Conservation (phyloP, 2,888 invertebrate species). For the Rhamnusium bicolor region DNA sequence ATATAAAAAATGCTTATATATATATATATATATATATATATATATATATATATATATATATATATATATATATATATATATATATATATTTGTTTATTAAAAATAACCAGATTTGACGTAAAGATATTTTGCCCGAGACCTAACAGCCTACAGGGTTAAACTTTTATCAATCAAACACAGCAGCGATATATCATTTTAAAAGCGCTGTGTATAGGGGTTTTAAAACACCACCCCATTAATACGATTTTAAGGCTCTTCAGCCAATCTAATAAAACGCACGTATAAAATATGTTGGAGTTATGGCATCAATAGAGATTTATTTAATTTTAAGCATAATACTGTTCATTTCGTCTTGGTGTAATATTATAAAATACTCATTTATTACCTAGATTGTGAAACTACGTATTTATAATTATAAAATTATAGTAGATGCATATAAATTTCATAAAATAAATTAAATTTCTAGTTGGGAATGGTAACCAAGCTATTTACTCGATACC, state of each 20-base stretch:
- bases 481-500: too few species aligned
- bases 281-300: constrained; percentile 40
- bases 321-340: constrained; percentile 12
- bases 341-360: neutral
- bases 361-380: neutral
- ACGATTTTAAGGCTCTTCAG: constrained; percentile 51
- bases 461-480: too few species aligned
- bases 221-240: constrained; percentile 49
- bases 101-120: constrained; percentile 38
- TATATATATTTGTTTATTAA: constrained; percentile 23
- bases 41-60: too few species aligned
- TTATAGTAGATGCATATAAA: too few species aligned
- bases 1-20: too few species aligned
- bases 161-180: constrained; percentile 54
- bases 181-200: constrained; percentile 50
- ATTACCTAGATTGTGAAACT: too few species aligned
- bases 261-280: constrained; percentile 45
- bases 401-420: too few species aligned
- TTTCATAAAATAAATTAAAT: too few species aligned
- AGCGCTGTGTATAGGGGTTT: constrained; percentile 47
- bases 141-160: constrained; percentile 43
- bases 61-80: too few species aligned
- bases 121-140: constrained; percentile 36
- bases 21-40: too few species aligned
- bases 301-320: constrained; percentile 26